Evolutionary conservation across 2,797 vertebrate species (phyloP), one percentile per base, ranked within the genome.

Genomic region (Rhinoraja longicauda): DNA sequence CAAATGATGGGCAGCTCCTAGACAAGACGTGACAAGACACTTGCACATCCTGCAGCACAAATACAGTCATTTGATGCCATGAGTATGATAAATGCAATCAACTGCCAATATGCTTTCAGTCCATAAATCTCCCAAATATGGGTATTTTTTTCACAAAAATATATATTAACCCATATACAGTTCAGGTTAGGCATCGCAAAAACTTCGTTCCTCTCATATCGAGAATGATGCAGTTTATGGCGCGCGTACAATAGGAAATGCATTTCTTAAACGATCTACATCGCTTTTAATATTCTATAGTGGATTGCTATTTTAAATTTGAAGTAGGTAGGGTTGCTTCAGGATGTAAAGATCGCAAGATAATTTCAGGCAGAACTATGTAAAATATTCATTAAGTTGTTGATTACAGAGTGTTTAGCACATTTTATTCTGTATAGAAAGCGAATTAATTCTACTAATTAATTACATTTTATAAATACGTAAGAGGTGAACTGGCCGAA

Each of bases 1-100:
- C 70, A 13, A 73, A 45, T 92, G 90, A 92, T 45, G 67, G 90
- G 29, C 84, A 67, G 84, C 62, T 88, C 62, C 29, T 39, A 57
- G 90, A 92, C 64, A 91, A 91, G 88, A 91, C 64, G 88, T 72
- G 36, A 67, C n/a, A 91, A n/a, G n/a, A 72, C 72, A 24, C 2
- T 26, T 45, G 88, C 32, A 73, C 36, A 73, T 73, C 67, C 70
- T 53, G 26, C 17, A 45, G 21, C 67, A 53, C 70, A 1, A 29
- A 53, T 92, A 73, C 88, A 53, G 70, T 75, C 90, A 75, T 75
- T 73, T 92, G 67, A 73, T 75, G n/a, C n/a, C n/a, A n/a, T n/a
- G 67, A 26, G 70, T 75, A 73, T 39, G 90, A 91, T 53, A 75
- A 73, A n/a, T 75, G 24, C 13, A 45, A 92, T 72, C 36, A 29